Evolutionary conservation across 2,113 vertebrate species (phyloP).

Genomic region (Genyomyrus donnyi): DNA sequence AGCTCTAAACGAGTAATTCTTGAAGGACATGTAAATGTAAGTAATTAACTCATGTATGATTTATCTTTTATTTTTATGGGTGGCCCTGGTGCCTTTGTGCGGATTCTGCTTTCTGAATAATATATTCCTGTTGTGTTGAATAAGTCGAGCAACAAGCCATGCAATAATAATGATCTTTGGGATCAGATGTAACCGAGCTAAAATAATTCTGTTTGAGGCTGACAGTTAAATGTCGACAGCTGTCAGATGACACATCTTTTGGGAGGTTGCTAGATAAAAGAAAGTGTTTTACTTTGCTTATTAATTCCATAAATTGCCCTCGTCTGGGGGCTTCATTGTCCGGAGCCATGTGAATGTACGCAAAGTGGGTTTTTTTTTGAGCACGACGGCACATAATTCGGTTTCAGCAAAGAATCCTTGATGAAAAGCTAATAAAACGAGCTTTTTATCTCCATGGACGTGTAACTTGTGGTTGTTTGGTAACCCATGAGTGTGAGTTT

Average conservation of each 20-base stretch:
- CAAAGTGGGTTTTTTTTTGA: not conserved
- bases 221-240: constrained; percentile 58
- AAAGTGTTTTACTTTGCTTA: constrained; percentile 49
- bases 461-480: too few relatives aligned
- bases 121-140: constrained; percentile 52
- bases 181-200: constrained; percentile 46
- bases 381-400: not conserved
- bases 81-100: constrained; percentile 47
- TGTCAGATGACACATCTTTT: constrained; percentile 51
- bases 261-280: constrained; percentile 48
- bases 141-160: constrained; percentile 54
- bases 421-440: not conserved
- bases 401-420: not conserved
- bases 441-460: not conserved
- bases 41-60: constrained; percentile 45
- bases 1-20: constrained; percentile 12
- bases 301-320: constrained; percentile 55
- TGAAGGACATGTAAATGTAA: constrained; percentile 13
- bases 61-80: constrained; percentile 43
- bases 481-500: not conserved
- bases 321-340: constrained; percentile 36
- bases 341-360: not conserved
- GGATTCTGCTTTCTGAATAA: constrained; percentile 66
- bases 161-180: constrained; percentile 64
- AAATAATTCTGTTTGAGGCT: constrained; percentile 65